Conservation (phyloP, 64 coral and sea anemone species). For the Dendrophyllia cribrosa region DNA sequence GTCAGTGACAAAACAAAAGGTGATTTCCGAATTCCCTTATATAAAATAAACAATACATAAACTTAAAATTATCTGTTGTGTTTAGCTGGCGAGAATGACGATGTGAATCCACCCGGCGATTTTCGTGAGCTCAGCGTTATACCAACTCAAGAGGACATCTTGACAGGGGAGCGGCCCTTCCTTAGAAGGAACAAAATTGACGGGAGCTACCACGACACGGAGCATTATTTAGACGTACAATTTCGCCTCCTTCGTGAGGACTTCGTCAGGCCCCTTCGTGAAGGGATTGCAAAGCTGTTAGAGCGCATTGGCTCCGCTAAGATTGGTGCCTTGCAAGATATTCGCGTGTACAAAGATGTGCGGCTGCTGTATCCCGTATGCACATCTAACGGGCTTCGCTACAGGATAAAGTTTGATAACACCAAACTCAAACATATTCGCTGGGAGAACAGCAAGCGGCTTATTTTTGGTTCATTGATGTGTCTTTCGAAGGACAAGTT, state of each 20-base stretch:
- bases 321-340: constrained; percentile 51
- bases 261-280: constrained; percentile 67
- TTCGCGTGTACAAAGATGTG: constrained; percentile 62
- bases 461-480: constrained; percentile 69
- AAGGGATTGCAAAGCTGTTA: constrained; percentile 65
- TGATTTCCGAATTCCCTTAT: too few species aligned
- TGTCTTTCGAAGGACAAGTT: constrained; percentile 74
- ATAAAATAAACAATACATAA: background rate
- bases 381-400: constrained; percentile 43
- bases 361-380: constrained; percentile 36
- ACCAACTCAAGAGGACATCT: constrained; percentile 57
- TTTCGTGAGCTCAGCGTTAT: constrained; percentile 67
- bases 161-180: constrained; percentile 24
- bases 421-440: constrained; percentile 23
- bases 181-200: constrained; percentile 65
- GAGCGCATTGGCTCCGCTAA: background rate
- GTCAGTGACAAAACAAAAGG: too few species aligned
- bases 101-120: constrained; percentile 60
- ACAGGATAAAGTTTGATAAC: constrained; percentile 64
- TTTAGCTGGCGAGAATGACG: constrained; percentile 31
- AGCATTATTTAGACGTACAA: constrained; percentile 89
- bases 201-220: constrained; percentile 51
- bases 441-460: constrained; percentile 81
- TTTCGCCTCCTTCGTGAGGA: constrained; percentile 83
- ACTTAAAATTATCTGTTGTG: background rate